Percentiles rank a stretch among this genome's conserved stretches.
Conservation (phyloP, 2,888 invertebrate species). For the Drepana falcataria region DNA sequence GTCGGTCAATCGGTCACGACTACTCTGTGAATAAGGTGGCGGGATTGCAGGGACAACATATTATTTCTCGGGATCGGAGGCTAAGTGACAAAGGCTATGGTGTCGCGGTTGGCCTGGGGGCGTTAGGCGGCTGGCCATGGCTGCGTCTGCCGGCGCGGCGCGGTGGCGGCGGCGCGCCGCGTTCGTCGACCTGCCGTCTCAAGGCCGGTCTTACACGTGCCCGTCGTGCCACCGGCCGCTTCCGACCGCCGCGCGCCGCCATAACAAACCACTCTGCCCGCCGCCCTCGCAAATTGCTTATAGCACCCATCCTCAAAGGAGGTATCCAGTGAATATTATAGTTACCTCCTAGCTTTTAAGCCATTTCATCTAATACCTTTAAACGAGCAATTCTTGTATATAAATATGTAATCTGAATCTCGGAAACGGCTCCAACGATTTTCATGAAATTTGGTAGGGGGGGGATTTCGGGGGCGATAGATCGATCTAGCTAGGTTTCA, state of each 20-base stretch:
- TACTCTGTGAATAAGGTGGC: slow-evolving; percentile 24
- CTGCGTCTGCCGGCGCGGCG: slow-evolving; percentile 28
- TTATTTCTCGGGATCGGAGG: slow-evolving; percentile 9
- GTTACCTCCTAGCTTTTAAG: too few relatives aligned
- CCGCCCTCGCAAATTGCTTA: slow-evolving; percentile 39
- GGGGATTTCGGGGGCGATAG: too few relatives aligned
- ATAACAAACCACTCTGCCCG: slow-evolving; percentile 63
- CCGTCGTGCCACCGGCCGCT: slow-evolving; percentile 66
- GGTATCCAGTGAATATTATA: background rate
- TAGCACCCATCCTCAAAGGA: slow-evolving; percentile 26
- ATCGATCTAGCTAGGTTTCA: too few relatives aligned
- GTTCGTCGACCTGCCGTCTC: slow-evolving; percentile 71
- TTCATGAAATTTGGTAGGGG: too few relatives aligned
- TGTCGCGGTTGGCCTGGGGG: slow-evolving; percentile 43
- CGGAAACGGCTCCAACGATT: too few relatives aligned
- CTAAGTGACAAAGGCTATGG: slow-evolving; percentile 45
- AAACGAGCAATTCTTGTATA: too few relatives aligned
- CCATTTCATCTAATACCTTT: too few relatives aligned
- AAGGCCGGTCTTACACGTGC: slow-evolving; percentile 75
- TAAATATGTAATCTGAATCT: too few relatives aligned
- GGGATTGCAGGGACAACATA: slow-evolving; percentile 1
- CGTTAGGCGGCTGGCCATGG: slow-evolving; percentile 33
- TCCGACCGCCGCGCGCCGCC: slow-evolving; percentile 72
- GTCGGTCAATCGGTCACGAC: too few relatives aligned
- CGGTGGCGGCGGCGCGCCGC: slow-evolving; percentile 42